Evolutionary conservation across 2,113 vertebrate species (phyloP).

Genomic region (Elaphurus davidianus): DNA sequence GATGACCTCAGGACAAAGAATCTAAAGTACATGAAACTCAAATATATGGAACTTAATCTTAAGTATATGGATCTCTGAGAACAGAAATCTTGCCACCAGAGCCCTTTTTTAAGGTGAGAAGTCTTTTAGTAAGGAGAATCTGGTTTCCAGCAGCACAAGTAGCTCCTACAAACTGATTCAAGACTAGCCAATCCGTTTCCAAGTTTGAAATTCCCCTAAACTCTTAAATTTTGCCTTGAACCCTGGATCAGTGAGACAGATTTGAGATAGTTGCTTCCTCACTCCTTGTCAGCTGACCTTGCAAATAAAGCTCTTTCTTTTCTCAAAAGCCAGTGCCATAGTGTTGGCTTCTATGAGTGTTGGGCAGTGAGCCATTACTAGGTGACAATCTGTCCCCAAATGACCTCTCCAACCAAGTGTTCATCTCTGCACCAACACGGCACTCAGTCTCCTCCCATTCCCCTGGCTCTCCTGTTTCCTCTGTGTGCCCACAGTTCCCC

Average conservation of each 20-base stretch:
- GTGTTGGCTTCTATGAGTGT: not conserved
- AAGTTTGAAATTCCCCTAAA: not conserved
- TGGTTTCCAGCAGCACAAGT: not conserved
- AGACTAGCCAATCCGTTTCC: not conserved
- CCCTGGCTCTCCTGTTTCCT: not conserved
- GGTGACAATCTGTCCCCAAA: not conserved
- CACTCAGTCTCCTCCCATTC: not conserved
- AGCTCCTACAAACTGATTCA: not conserved
- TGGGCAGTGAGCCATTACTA: not conserved
- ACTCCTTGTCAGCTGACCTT: not conserved
- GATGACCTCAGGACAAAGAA: not conserved
- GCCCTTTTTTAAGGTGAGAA: not conserved
- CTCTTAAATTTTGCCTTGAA: not conserved
- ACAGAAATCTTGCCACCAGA: not conserved
- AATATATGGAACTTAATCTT: not conserved
- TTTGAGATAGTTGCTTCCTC: not conserved
- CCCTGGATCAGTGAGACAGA: not conserved
- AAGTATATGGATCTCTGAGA: not conserved
- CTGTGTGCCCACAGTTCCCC: not conserved
- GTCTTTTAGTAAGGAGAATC: not conserved
- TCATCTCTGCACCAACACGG: not conserved
- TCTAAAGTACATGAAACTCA: not conserved
- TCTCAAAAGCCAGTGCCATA: not conserved
- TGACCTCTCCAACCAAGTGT: not conserved
- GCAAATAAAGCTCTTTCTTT: not conserved